Base-by-base conservation (phyloP, 2,797 vertebrate genomes). In the Sphenodon punctatus region DNA sequence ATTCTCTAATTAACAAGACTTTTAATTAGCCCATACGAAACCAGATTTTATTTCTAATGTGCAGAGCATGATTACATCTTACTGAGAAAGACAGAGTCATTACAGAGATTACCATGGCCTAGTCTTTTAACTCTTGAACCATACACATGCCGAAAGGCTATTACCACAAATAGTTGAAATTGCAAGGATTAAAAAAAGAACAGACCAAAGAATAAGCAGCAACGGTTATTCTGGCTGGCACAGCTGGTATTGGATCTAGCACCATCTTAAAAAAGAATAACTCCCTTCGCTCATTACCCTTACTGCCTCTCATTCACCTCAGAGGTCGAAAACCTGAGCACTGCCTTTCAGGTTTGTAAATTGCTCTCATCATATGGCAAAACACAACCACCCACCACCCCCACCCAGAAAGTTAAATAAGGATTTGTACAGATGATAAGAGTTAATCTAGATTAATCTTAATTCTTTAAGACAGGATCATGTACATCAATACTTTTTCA, bases 81-180 rank as follows among this genome's bases (percentile, higher is more conserved):
- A 55, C 5, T 30, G 5, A 48, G 67, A 7, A 36, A 75, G 3
- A 19, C 5, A 78, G 30, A 61, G 55, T 20, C 25, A 84, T 80
- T 32, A 34, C 5, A 36, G 23, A 11, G 19, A 53, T 25, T 4
- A 27, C 14, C 61, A 38, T 8, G 32, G 27, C 30, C 19, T 60
- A 43, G 66, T 56, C 39, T 17, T 7, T 27, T n/a, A 72, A 4
- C 10, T 9, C 25, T 69, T 75, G 22, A 67, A 60, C 69, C 9
- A 46, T 2, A 15, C 0, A 23, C 1, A 59, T 23, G 2, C 3
- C 34, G 6, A 41, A 25, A 75, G 34, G 9, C 8, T 79, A 77
- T 49, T 64, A 22, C 39, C 22, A 56, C 51, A 48, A 48, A 58
- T 60, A 79, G 0, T 8, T 34, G 23, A 85, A 48, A 30, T 20